phyloP scores from a whole-genome alignment of 2,888 invertebrate genomes.

The Ashinkailepas kermadecensis region DNA sequence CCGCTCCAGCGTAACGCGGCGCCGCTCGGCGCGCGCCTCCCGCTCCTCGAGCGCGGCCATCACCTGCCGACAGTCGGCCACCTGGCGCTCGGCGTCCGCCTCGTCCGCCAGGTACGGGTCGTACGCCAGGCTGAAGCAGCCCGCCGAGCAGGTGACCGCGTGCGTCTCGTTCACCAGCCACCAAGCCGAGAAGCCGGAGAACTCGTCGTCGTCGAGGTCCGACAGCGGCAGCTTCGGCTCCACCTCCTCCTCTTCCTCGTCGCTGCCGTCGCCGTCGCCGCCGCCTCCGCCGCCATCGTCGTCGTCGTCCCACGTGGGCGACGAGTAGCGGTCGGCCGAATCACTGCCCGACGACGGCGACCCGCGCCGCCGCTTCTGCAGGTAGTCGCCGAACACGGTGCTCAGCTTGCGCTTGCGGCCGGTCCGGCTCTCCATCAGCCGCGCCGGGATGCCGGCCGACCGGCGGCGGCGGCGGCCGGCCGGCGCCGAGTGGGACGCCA shows the following conservation, averaged over 20 bases:
- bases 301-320: too few relatives aligned
- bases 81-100: not conserved
- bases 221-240: not conserved
- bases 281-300: too few relatives aligned
- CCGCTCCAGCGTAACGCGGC: not conserved
- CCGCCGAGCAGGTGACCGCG: not conserved
- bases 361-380: not conserved
- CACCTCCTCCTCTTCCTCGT: not conserved
- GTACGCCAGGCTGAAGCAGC: not conserved
- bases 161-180: constrained; percentile 16
- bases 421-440: not conserved
- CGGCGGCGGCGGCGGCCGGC: not conserved
- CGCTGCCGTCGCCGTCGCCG: not conserved
- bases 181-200: constrained; percentile 1
- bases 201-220: not conserved
- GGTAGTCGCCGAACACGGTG: constrained; percentile 4
- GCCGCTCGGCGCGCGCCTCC: constrained; percentile 1
- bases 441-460: not conserved
- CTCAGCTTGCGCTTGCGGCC: not conserved
- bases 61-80: not conserved
- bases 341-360: not conserved
- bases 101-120: not conserved
- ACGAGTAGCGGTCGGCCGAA: not conserved
- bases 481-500: not conserved
- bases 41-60: not conserved